Percentiles rank a stretch among this genome's conserved stretches.
Evolutionary conservation across 1,140 invertebrate species (phyloP).

Genomic region (Euschistus heros): DNA sequence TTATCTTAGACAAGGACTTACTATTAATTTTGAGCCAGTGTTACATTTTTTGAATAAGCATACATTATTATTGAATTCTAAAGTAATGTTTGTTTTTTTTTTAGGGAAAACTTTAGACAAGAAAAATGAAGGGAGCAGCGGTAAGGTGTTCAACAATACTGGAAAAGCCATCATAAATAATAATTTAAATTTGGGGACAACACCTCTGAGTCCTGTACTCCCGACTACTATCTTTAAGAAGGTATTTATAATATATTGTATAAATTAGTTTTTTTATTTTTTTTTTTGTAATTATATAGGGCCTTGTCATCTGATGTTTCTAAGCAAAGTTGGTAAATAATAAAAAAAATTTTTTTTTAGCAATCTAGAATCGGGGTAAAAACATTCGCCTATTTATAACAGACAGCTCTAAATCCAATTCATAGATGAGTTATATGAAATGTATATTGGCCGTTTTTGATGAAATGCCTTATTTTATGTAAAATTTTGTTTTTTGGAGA

Average conservation of each 20-base stretch:
- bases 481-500: too few species aligned
- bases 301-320: too few species aligned
- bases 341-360: too few species aligned
- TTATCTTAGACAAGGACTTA: too few species aligned
- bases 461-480: too few species aligned
- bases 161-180: slow-evolving; percentile 32
- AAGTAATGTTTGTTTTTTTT: slow-evolving; percentile 23
- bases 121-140: slow-evolving; percentile 39
- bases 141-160: slow-evolving; percentile 32
- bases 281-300: neutral
- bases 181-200: slow-evolving; percentile 35
- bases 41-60: neutral
- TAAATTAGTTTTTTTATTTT: neutral
- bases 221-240: slow-evolving; percentile 46
- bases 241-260: slow-evolving; percentile 34
- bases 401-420: too few species aligned
- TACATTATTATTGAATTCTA: neutral
- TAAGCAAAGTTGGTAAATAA: too few species aligned
- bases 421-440: too few species aligned
- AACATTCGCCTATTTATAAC: too few species aligned
- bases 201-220: slow-evolving; percentile 37
- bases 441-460: too few species aligned
- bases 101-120: slow-evolving; percentile 49
- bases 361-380: too few species aligned
- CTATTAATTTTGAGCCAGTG: too few species aligned